phyloP scores from a whole-genome alignment of 2,888 invertebrate species.

The Agrilus cyanescens region DNA sequence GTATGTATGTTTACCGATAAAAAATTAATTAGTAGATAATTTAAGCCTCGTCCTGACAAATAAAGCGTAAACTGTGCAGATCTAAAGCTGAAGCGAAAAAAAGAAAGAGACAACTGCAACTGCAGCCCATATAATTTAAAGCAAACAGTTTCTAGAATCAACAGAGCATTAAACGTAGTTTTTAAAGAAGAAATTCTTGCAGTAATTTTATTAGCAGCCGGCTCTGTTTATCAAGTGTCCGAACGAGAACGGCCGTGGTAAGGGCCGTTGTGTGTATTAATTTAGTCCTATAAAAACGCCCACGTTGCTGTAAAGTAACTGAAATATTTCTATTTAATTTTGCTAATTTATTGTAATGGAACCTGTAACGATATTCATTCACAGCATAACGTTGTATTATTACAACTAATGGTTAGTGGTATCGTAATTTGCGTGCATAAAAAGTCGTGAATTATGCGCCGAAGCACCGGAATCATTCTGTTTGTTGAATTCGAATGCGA shows the following conservation, averaged over 20 bases:
- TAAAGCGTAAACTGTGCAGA: too few relatives aligned
- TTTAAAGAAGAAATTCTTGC: too few relatives aligned
- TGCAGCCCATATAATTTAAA: too few relatives aligned
- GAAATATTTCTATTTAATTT: slow-evolving; percentile 20
- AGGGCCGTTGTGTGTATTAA: neutral
- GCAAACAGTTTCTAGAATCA: too few relatives aligned
- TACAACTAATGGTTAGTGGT: slow-evolving; percentile 17
- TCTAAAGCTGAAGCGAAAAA: too few relatives aligned
- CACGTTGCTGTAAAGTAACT: slow-evolving; percentile 15
- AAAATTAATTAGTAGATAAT: too few relatives aligned
- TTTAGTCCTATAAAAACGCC: slow-evolving; percentile 5
- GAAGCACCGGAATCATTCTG: slow-evolving; percentile 13
- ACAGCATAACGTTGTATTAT: slow-evolving; percentile 16
- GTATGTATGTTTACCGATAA: too few relatives aligned
- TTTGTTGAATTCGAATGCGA: slow-evolving; percentile 19
- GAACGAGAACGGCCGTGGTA: neutral
- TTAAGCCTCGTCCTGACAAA: too few relatives aligned
- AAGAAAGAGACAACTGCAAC: too few relatives aligned
- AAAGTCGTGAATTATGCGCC: slow-evolving; percentile 13
- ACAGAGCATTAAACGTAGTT: too few relatives aligned
- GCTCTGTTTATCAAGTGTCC: too few relatives aligned
- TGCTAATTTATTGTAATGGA: slow-evolving; percentile 18
- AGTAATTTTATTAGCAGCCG: too few relatives aligned
- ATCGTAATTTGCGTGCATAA: slow-evolving; percentile 15
- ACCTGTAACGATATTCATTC: slow-evolving; percentile 13